Percentiles rank a stretch among this genome's conserved stretches.
Conservation (phyloP, 2,888 invertebrate genomes). For the Caenorhabditis panamensis region DNA sequence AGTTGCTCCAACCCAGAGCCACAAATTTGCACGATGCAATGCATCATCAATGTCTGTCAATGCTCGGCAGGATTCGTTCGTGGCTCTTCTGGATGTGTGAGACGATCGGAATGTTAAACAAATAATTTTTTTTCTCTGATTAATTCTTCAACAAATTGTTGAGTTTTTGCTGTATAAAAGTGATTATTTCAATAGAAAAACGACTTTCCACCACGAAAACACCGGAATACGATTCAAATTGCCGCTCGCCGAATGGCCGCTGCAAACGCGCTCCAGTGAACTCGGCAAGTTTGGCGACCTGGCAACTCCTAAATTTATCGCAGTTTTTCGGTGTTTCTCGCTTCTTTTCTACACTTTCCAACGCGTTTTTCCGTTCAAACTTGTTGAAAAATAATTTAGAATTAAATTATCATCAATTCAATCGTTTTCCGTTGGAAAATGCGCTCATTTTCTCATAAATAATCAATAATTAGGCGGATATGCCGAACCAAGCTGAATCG, state of each 20-base stretch:
- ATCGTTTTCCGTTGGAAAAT: no score
- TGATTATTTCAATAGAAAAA: background rate
- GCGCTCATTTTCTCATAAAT: no score
- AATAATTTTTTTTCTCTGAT: constrained; percentile 4
- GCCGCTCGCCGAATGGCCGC: no score
- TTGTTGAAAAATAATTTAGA: background rate
- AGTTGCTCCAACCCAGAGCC: constrained; percentile 27
- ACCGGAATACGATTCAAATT: no score
- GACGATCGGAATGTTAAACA: constrained; percentile 11
- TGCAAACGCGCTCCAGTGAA: constrained; percentile 28
- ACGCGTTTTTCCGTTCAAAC: background rate
- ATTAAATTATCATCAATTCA: no score
- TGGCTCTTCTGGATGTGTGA: constrained; percentile 37
- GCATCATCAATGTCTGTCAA: constrained; percentile 44
- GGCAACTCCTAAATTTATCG: constrained; percentile 19
- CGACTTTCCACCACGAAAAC: no score
- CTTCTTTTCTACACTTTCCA: background rate
- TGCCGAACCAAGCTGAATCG: no score
- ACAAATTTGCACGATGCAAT: constrained; percentile 35
- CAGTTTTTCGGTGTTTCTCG: constrained; percentile 1
- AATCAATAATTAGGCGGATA: no score
- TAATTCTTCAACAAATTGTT: background rate
- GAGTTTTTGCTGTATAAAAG: background rate
- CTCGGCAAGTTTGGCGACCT: constrained; percentile 12
- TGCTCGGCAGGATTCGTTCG: constrained; percentile 41